Conservation (phyloP, 2,888 invertebrate species). For the Dendrolimus pini region DNA sequence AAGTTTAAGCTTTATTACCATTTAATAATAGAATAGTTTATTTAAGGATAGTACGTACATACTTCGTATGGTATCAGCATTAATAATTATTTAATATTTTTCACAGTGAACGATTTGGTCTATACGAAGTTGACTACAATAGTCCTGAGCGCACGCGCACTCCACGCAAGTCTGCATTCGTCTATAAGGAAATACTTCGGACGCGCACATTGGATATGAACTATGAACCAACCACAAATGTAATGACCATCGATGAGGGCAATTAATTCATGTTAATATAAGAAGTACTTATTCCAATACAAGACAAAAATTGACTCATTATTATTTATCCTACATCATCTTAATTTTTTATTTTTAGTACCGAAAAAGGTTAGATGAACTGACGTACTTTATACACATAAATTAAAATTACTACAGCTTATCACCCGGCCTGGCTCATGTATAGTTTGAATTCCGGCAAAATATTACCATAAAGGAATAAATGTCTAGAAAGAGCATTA, state of each 20-base stretch:
- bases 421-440: too few species aligned
- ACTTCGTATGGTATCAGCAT: too few species aligned
- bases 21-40: not conserved
- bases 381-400: too few species aligned
- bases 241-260: conserved; percentile 28
- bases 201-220: conserved; percentile 32
- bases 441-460: too few species aligned
- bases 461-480: too few species aligned
- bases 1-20: not conserved
- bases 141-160: conserved; percentile 75
- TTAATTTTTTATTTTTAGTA: too few species aligned
- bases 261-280: conserved; percentile 11
- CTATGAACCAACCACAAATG: conserved; percentile 23
- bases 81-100: not conserved
- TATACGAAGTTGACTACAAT: conserved; percentile 79
- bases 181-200: conserved; percentile 64
- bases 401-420: too few species aligned
- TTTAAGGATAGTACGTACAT: too few species aligned
- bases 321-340: too few species aligned
- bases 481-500: too few species aligned
- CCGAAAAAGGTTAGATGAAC: too few species aligned
- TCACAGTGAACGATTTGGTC: conserved; percentile 51
- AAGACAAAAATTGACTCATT: too few species aligned
- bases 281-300: not conserved
- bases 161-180: conserved; percentile 76